Evolutionary conservation across 2,888 invertebrate genomes (phyloP).

Genomic region (Atethmia centrago): DNA sequence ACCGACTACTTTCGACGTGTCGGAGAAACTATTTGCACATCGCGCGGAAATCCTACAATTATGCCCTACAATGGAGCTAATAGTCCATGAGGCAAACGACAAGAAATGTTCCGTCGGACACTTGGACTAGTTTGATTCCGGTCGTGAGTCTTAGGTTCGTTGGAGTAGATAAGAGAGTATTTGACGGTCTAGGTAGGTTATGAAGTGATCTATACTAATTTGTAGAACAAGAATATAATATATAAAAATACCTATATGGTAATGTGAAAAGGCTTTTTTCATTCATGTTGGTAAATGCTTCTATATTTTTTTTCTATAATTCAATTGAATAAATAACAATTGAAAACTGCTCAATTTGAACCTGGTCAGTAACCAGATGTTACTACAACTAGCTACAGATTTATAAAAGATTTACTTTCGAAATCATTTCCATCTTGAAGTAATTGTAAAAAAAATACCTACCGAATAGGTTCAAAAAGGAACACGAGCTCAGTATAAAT

Average conservation of each 20-base stretch:
- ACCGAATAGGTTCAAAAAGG: neutral
- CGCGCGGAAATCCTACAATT: slow-evolving; percentile 78
- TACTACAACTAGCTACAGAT: neutral
- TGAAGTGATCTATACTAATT: neutral
- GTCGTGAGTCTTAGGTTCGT: slow-evolving; percentile 12
- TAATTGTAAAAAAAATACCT: neutral
- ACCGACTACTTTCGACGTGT: slow-evolving; percentile 50
- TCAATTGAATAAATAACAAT: neutral
- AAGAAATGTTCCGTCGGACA: slow-evolving; percentile 28
- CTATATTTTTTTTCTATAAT: neutral
- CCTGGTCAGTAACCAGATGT: neutral
- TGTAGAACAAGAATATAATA: neutral
- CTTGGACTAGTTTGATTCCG: slow-evolving; percentile 35
- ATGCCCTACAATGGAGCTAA: slow-evolving; percentile 70
- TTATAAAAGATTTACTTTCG: neutral
- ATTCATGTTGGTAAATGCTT: neutral
- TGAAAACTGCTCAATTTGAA: neutral
- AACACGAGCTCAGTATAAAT: neutral
- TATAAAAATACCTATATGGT: too few species aligned
- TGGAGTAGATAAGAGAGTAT: neutral
- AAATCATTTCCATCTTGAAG: neutral
- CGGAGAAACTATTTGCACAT: slow-evolving; percentile 60
- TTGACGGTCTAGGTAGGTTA: neutral
- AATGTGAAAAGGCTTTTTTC: neutral
- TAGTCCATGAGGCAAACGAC: slow-evolving; percentile 28